A percentile compares a stretch with the other conserved stretches of the same genome.
Evolutionary conservation across 2,888 invertebrate genomes (phyloP).

Genomic region (Ormyrus labotus): DNA sequence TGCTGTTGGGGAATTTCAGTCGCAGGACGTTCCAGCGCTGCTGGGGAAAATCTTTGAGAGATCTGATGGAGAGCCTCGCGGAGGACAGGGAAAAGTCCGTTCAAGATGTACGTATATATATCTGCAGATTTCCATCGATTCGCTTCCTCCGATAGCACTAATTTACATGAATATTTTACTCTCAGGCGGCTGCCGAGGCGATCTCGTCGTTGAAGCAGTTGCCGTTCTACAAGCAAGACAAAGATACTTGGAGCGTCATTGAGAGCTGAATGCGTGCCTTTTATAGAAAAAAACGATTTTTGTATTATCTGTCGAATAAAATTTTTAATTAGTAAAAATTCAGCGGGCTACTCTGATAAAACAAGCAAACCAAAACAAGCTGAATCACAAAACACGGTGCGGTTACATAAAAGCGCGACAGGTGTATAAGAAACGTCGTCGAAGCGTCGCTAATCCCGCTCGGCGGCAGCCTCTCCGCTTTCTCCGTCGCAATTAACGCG

Average conservation of each 20-base stretch:
- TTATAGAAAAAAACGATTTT: too few relatives aligned
- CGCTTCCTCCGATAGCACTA: background rate
- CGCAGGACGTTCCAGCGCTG: slow-evolving; percentile 81
- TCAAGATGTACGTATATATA: slow-evolving; percentile 76
- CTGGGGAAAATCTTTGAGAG: slow-evolving; percentile 81
- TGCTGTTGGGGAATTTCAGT: slow-evolving; percentile 83
- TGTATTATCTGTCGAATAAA: too few relatives aligned
- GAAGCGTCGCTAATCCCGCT: slow-evolving; percentile 1
- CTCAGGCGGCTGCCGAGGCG: slow-evolving; percentile 58
- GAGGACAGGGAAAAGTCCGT: slow-evolving; percentile 81
- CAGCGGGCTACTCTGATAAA: too few relatives aligned
- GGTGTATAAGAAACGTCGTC: background rate
- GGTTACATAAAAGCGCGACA: too few relatives aligned
- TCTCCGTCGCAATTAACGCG: slow-evolving; percentile 8
- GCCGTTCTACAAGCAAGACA: slow-evolving; percentile 57
- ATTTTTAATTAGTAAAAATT: too few relatives aligned
- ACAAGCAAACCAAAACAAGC: too few relatives aligned
- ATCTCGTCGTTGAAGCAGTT: slow-evolving; percentile 58
- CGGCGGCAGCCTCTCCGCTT: background rate
- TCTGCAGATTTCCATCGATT: background rate
- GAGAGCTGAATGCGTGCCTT: slow-evolving; percentile 2
- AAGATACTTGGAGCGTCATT: slow-evolving; percentile 36
- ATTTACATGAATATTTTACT: slow-evolving; percentile 8
- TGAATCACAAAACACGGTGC: too few relatives aligned
- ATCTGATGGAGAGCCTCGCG: slow-evolving; percentile 80